Percentiles rank a stretch among this genome's conserved stretches.
phyloP scores from a whole-genome alignment of 2,797 vertebrate genomes.

The Megalops cyprinoides region DNA sequence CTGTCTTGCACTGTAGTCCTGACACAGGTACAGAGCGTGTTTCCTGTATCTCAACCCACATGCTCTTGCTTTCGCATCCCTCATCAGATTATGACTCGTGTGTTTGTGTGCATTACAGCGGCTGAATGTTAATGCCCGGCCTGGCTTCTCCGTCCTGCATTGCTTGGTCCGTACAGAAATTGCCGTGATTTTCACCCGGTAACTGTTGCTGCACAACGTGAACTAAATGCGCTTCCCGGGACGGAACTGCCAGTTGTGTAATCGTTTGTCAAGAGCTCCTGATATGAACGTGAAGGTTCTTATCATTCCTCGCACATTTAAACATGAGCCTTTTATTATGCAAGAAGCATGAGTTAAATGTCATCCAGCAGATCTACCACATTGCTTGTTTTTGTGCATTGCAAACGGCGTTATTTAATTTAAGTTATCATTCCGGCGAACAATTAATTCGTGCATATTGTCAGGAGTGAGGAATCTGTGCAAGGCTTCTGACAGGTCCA shows the following conservation, averaged over 20 bases:
- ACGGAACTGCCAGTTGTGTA: not conserved
- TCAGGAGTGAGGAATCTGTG: not conserved
- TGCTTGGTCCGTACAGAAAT: not conserved
- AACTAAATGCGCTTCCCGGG: not conserved
- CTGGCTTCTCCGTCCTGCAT: not conserved
- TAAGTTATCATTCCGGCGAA: too few relatives aligned
- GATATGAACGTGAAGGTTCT: not conserved
- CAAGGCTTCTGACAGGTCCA: slow-evolving; percentile 2
- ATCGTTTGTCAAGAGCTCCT: not conserved
- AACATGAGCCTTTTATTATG: not conserved
- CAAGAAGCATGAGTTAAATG: not conserved
- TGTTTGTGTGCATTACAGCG: slow-evolving; percentile 6
- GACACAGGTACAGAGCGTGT: not conserved
- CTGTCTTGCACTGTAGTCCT: not conserved
- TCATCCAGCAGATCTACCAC: not conserved
- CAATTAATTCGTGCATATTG: not conserved
- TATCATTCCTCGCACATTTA: not conserved
- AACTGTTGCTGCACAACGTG: not conserved
- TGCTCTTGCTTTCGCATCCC: too few relatives aligned
- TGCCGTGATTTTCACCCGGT: not conserved
- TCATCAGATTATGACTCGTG: not conserved
- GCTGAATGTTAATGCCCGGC: not conserved
- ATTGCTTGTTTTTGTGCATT: not conserved
- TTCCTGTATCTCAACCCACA: not conserved
- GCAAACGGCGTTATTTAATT: not conserved